These are phyloP conservation scores for Python bivittatus DNA, from an alignment of 2,113 vertebrate genomes.

Conservation along the genomic window DNA sequence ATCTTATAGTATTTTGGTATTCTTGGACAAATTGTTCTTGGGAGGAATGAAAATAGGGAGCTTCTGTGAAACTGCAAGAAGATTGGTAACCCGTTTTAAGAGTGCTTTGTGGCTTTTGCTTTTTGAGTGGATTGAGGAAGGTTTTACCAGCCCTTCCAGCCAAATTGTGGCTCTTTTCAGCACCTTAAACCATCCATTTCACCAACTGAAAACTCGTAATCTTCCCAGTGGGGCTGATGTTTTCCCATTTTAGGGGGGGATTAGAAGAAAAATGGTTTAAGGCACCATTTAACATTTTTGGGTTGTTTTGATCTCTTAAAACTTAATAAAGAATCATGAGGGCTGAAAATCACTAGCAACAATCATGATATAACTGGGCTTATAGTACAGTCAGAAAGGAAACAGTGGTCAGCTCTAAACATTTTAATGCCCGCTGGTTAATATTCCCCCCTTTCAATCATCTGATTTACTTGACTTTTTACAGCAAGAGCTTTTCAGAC, in stretches of 20 bases:
- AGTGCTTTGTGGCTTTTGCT: background rate
- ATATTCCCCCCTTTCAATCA: background rate
- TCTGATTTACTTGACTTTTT: background rate
- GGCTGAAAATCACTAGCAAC: background rate
- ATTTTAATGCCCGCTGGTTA: background rate
- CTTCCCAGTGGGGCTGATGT: background rate
- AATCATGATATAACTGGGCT: background rate
- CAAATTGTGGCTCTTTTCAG: background rate
- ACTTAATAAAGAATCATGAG: background rate
- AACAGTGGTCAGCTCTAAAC: background rate
- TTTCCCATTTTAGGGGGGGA: background rate
- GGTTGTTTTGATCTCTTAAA: background rate
- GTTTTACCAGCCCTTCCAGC: background rate
- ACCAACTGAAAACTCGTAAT: background rate
- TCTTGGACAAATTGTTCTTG: no score
- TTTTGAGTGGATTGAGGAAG: background rate
- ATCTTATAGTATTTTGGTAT: background rate
- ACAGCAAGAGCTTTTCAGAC: background rate
- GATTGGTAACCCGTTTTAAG: background rate
- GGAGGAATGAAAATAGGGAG: background rate
- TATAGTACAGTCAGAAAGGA: background rate
- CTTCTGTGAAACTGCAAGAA: background rate
- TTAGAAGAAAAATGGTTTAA: background rate
- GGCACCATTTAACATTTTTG: background rate
- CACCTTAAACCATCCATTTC: background rate